These are phyloP conservation scores for Hymenochirus boettgeri DNA, from an alignment of 2,113 vertebrate species.

Conservation along the genomic window DNA sequence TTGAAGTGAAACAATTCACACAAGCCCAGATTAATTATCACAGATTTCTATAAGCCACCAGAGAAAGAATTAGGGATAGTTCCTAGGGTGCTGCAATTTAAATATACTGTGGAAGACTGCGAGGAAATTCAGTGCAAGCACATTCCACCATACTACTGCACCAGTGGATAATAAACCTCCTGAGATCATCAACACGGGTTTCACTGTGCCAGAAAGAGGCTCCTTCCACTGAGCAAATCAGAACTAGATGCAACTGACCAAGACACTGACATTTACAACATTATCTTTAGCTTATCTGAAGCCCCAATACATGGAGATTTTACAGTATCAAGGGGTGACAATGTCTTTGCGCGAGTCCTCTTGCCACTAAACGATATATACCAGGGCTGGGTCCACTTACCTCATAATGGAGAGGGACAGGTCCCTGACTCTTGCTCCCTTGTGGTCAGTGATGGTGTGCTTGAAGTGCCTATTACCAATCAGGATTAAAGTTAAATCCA, in stretches of 20 bases:
- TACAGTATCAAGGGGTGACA: constrained; percentile 67
- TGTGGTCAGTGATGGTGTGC: constrained; percentile 54
- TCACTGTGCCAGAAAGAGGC: constrained; percentile 48
- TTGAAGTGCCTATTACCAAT: constrained; percentile 50
- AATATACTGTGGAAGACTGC: constrained; percentile 54
- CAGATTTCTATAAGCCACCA: constrained; percentile 55
- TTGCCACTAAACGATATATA: constrained; percentile 63
- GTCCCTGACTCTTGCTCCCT: constrained; percentile 50
- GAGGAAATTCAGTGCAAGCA: constrained; percentile 48
- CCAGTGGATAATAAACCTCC: constrained; percentile 56
- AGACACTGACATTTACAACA: constrained; percentile 70
- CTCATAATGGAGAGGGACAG: constrained; percentile 47
- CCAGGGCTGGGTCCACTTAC: constrained; percentile 63
- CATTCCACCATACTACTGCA: constrained; percentile 57
- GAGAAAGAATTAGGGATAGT: constrained; percentile 51
- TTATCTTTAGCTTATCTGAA: constrained; percentile 61
- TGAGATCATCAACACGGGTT: constrained; percentile 54
- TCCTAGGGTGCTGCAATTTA: constrained; percentile 54
- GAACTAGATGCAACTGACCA: constrained; percentile 71
- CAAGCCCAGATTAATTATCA: constrained; percentile 58
- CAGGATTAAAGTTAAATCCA: constrained; percentile 46
- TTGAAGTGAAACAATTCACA: constrained; percentile 48
- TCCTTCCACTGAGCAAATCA: constrained; percentile 51
- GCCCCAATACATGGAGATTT: constrained; percentile 63
- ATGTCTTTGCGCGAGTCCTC: constrained; percentile 72